phyloP scores from a whole-genome alignment of 2,113 vertebrate genomes.

The Oceanodroma tethys region DNA sequence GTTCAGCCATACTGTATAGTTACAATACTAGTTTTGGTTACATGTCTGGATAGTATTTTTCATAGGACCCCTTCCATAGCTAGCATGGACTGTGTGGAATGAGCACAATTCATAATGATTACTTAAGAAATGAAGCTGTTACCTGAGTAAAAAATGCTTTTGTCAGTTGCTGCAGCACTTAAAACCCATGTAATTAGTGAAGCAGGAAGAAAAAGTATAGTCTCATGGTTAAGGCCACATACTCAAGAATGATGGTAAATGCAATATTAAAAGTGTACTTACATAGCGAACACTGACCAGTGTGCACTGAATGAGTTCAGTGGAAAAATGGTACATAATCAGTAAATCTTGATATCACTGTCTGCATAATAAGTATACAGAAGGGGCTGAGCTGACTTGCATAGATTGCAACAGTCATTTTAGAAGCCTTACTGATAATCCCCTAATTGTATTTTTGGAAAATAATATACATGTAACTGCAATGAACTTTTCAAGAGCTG shows the following conservation, averaged over 20 bases:
- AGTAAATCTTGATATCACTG: neutral
- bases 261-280: neutral
- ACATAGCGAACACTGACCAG: neutral
- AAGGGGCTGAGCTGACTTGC: neutral
- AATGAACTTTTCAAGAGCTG: neutral
- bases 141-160: neutral
- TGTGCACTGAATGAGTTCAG: neutral
- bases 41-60: neutral
- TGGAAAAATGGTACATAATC: neutral
- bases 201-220: neutral
- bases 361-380: neutral
- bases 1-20: neutral
- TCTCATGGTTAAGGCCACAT: neutral
- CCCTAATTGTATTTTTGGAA: neutral
- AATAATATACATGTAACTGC: neutral
- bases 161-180: neutral
- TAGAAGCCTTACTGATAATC: neutral
- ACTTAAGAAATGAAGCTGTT: neutral
- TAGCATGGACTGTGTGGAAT: accelerated
- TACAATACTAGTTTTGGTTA: neutral
- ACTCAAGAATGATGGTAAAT: neutral
- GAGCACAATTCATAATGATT: neutral
- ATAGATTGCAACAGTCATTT: neutral
- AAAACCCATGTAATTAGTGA: neutral
- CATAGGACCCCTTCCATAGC: neutral